These are phyloP conservation scores for Trachops cirrhosus DNA, from an alignment of 2,797 vertebrate species.

Conservation along the genomic window DNA sequence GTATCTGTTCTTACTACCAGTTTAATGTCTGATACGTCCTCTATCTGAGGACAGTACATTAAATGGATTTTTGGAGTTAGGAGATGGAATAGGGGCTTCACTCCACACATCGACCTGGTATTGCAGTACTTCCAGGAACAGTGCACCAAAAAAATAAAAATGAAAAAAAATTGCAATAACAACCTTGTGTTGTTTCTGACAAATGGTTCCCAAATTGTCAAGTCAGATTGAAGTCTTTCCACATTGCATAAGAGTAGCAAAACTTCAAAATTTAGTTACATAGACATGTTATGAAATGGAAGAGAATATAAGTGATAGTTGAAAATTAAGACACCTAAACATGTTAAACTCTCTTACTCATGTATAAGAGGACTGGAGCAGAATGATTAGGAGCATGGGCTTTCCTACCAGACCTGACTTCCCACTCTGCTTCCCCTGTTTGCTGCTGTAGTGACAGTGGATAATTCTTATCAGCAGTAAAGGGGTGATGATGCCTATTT, in stretches of 20 bases:
- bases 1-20: too few relatives aligned
- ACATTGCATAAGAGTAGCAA: not conserved
- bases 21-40: too few relatives aligned
- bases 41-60: too few relatives aligned
- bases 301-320: not conserved
- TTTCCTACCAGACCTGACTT: not conserved
- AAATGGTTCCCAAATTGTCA: not conserved
- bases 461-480: not conserved
- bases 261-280: not conserved
- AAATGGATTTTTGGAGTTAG: too few relatives aligned
- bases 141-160: too few relatives aligned
- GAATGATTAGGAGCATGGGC: not conserved
- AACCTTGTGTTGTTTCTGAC: not conserved
- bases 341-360: not conserved
- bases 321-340: conserved; percentile 17
- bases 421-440: not conserved
- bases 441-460: not conserved
- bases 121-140: too few relatives aligned
- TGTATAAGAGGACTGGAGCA: not conserved
- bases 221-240: not conserved
- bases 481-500: not conserved
- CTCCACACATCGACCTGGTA: too few relatives aligned
- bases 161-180: not conserved
- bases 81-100: too few relatives aligned
- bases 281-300: not conserved